These are phyloP conservation scores for Machaerirhynchus nigripectus DNA, from an alignment of 2,113 vertebrate species.

Conservation along the genomic window DNA sequence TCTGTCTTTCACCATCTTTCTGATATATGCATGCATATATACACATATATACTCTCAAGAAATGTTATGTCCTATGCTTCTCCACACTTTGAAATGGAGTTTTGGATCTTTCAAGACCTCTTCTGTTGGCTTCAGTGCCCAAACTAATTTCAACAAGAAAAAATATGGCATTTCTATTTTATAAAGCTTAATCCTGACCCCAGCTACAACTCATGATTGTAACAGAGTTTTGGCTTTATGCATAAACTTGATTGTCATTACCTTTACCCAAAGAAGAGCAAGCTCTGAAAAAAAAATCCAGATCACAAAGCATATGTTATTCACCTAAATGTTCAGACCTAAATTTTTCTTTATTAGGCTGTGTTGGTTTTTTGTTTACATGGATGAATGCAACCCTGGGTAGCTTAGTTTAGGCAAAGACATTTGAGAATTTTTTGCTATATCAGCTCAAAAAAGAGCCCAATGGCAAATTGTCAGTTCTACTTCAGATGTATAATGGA, in stretches of 20 bases:
- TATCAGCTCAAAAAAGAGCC: neutral
- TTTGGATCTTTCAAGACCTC: neutral
- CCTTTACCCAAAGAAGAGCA: neutral
- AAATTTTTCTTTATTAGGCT: neutral
- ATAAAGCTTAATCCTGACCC: neutral
- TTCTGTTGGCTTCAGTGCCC: neutral
- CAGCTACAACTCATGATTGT: neutral
- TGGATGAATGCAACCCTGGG: neutral
- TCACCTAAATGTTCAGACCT: neutral
- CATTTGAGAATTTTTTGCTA: neutral
- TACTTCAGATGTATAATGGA: neutral
- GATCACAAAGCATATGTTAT: neutral
- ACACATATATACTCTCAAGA: neutral
- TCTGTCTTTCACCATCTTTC: neutral
- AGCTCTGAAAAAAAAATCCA: neutral
- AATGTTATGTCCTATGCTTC: neutral
- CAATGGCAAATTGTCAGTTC: neutral
- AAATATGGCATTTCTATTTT: neutral
- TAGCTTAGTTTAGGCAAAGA: neutral
- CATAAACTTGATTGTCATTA: neutral
- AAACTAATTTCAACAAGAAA: neutral
- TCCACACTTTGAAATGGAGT: neutral
- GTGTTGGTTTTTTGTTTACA: neutral
- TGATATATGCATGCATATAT: fast-evolving
- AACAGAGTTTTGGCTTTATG: neutral